These are phyloP conservation scores for Falcunculus frontatus DNA, from an alignment of 2,113 vertebrate genomes.

Conservation along the genomic window DNA sequence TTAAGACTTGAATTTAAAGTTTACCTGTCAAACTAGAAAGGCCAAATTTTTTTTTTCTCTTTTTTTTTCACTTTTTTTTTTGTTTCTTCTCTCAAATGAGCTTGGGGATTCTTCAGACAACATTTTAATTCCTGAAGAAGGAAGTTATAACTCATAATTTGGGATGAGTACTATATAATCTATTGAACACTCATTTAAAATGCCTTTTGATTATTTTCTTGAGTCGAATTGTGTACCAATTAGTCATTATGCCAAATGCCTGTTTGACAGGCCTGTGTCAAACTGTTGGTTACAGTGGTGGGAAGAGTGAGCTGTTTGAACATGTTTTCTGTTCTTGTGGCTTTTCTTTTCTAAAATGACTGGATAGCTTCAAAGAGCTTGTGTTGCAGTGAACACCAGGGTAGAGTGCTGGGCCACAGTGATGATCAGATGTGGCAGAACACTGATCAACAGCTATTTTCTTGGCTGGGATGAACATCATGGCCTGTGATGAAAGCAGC, in stretches of 20 bases:
- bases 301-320: background rate
- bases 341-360: background rate
- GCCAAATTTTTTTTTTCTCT: background rate
- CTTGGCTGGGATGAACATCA: background rate
- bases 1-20: background rate
- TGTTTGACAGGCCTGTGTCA: background rate
- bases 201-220: background rate
- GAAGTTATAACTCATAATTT: background rate
- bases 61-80: background rate
- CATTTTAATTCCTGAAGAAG: background rate
- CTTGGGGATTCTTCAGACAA: background rate
- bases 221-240: background rate
- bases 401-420: background rate
- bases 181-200: background rate
- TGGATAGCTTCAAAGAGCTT: background rate
- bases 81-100: background rate
- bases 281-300: background rate
- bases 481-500: background rate
- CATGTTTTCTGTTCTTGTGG: background rate
- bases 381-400: background rate
- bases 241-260: background rate
- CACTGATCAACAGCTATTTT: background rate
- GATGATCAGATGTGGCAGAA: background rate
- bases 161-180: background rate
- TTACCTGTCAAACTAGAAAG: background rate